Conservation (phyloP, 2,888 invertebrate species). For the Leptopilina syphax region DNA sequence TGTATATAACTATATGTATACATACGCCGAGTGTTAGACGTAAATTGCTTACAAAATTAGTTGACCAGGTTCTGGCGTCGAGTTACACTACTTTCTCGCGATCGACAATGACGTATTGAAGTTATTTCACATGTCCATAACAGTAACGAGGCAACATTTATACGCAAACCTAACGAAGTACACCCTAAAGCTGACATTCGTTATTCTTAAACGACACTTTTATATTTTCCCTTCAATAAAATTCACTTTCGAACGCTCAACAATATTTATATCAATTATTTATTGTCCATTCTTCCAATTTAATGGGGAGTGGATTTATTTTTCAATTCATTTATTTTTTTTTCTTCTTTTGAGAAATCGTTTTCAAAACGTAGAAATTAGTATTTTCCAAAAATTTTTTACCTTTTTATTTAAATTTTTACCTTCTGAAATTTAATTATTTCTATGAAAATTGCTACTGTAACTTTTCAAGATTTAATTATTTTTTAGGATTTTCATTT, state of each 20-base stretch:
- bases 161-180: conserved; percentile 37
- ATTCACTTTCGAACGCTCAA: conserved; percentile 1
- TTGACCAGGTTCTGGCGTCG: conserved; percentile 34
- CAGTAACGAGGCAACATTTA: conserved; percentile 29
- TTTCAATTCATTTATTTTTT: not conserved
- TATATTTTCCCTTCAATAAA: conserved; percentile 18
- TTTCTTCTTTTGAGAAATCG: not conserved
- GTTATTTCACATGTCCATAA: conserved; percentile 35
- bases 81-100: conserved; percentile 33
- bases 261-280: conserved; percentile 32
- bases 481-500: too few species aligned
- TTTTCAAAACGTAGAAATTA: too few species aligned
- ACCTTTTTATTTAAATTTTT: too few species aligned
- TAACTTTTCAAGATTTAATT: too few species aligned
- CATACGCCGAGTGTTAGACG: not conserved
- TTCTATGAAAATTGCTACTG: too few species aligned
- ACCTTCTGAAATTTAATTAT: too few species aligned
- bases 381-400: too few species aligned
- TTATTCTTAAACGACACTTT: conserved; percentile 9
- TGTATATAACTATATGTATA: conserved; percentile 3
- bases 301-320: conserved; percentile 5
- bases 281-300: conserved; percentile 15
- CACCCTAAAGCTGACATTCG: conserved; percentile 14
- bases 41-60: conserved; percentile 35
- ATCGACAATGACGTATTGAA: conserved; percentile 40